Percentiles rank a stretch among this genome's conserved stretches.
These are phyloP conservation scores for Thaumetopoea pityocampa DNA, from an alignment of 1,140 invertebrate genomes.

Conservation along the genomic window DNA sequence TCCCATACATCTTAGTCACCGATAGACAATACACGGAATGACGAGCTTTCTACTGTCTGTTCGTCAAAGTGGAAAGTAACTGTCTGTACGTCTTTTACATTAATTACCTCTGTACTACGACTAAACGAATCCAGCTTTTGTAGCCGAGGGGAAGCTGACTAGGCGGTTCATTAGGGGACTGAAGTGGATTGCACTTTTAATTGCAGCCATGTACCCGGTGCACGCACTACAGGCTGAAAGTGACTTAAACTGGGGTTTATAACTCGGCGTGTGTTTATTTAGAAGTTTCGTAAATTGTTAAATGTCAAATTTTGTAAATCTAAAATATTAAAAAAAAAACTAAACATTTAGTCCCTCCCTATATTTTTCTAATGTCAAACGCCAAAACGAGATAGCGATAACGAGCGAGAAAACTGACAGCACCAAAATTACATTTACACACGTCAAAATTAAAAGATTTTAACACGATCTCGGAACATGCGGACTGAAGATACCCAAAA, in stretches of 20 bases:
- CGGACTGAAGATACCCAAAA: too few species aligned
- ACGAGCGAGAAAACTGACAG: too few species aligned
- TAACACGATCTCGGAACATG: too few species aligned
- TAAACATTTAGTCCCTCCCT: too few species aligned
- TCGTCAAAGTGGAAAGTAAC: slow-evolving; percentile 37
- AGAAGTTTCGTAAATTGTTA: too few species aligned
- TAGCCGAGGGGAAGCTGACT: slow-evolving; percentile 25
- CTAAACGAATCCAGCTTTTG: slow-evolving; percentile 28
- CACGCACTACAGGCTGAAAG: slow-evolving; percentile 7
- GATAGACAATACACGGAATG: slow-evolving; percentile 30
- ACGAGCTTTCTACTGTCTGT: slow-evolving; percentile 20
- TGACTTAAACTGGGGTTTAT: not conserved
- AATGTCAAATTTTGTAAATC: too few species aligned
- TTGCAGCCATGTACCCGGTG: slow-evolving; percentile 29
- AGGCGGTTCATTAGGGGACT: slow-evolving; percentile 46
- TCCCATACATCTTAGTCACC: slow-evolving; percentile 14
- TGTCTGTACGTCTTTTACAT: slow-evolving; percentile 37
- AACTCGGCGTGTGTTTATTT: slow-evolving; percentile 8
- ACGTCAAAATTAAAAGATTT: too few species aligned
- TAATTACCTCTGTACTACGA: slow-evolving; percentile 49
- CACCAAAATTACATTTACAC: too few species aligned
- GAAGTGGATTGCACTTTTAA: slow-evolving; percentile 57
- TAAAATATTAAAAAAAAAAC: too few species aligned
- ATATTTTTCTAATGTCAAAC: too few species aligned
- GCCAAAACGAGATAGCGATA: too few species aligned